phyloP scores from a whole-genome alignment of 2,113 vertebrate species.

The Guaruba guarouba region DNA sequence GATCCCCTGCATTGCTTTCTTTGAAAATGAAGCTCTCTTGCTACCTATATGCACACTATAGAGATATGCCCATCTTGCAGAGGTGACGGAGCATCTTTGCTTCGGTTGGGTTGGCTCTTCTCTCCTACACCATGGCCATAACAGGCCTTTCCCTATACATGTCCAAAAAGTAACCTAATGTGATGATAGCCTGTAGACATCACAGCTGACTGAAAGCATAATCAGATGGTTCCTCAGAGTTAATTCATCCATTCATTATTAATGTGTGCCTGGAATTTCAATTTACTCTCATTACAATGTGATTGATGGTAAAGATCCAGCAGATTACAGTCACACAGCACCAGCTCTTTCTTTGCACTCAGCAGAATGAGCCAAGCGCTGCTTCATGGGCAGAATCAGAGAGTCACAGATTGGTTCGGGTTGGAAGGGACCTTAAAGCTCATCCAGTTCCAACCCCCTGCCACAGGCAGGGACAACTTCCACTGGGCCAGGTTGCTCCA shows the following conservation, averaged over 20 bases:
- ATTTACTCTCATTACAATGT: slow-evolving; percentile 66
- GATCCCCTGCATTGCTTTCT: not conserved
- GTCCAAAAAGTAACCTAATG: not conserved
- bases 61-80: not conserved
- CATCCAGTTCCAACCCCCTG: not conserved
- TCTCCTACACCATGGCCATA: not conserved
- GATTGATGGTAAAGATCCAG: slow-evolving; percentile 61
- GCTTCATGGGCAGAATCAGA: not conserved
- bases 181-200: not conserved
- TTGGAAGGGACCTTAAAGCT: not conserved
- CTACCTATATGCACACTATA: not conserved
- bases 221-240: slow-evolving; percentile 52
- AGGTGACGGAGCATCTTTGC: not conserved
- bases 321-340: slow-evolving; percentile 20
- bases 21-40: not conserved
- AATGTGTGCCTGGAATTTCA: slow-evolving; percentile 70
- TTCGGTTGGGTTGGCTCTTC: not conserved
- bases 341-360: not conserved
- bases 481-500: not conserved
- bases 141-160: not conserved
- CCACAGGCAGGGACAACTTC: not conserved
- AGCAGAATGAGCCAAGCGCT: not conserved
- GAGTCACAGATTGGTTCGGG: not conserved
- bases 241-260: slow-evolving; percentile 70
- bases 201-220: slow-evolving; percentile 24